Conservation (phyloP, 2,888 invertebrate species). For the Bellardia bayeri region DNA sequence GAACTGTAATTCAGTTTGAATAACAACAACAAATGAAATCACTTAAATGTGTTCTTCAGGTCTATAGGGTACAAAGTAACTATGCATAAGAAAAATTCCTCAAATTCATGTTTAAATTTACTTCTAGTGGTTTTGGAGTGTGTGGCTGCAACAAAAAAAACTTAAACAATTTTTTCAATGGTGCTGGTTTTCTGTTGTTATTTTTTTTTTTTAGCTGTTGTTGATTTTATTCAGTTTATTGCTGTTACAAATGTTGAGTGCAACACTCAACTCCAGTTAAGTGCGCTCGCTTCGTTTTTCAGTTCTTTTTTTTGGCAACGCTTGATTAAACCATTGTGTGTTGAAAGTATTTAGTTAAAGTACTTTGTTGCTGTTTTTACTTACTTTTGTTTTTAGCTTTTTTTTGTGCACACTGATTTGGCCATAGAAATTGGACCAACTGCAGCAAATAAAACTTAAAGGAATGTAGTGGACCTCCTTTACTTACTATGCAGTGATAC, state of each 20-base stretch:
- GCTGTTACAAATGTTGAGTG: slow-evolving; percentile 60
- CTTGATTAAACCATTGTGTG: slow-evolving; percentile 73
- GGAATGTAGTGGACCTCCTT: background rate
- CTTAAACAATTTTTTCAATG: slow-evolving; percentile 23
- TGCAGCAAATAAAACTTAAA: background rate
- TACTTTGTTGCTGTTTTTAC: slow-evolving; percentile 41
- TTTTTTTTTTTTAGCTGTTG: slow-evolving; percentile 28
- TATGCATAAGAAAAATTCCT: slow-evolving; percentile 43
- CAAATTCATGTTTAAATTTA: slow-evolving; percentile 64
- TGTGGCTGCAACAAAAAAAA: slow-evolving; percentile 46
- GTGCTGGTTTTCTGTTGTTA: slow-evolving; percentile 15
- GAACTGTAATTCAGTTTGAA: no score
- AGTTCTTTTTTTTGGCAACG: slow-evolving; percentile 44
- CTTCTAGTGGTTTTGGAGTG: slow-evolving; percentile 63
- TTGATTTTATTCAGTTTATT: slow-evolving; percentile 49
- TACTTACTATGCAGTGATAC: background rate
- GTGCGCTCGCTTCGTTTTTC: slow-evolving; percentile 50
- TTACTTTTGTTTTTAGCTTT: slow-evolving; percentile 33
- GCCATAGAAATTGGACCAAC: slow-evolving; percentile 27
- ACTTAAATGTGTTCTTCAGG: no score
- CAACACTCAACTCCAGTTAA: slow-evolving; percentile 69
- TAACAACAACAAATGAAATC: no score
- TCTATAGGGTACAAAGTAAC: slow-evolving; percentile 32
- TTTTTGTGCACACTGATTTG: slow-evolving; percentile 44
- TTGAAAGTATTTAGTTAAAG: slow-evolving; percentile 70